Evolutionary conservation across 1,140 invertebrate species (phyloP), one percentile per base, ranked within the genome.

Genomic region (Scaptomyza hsui): DNA sequence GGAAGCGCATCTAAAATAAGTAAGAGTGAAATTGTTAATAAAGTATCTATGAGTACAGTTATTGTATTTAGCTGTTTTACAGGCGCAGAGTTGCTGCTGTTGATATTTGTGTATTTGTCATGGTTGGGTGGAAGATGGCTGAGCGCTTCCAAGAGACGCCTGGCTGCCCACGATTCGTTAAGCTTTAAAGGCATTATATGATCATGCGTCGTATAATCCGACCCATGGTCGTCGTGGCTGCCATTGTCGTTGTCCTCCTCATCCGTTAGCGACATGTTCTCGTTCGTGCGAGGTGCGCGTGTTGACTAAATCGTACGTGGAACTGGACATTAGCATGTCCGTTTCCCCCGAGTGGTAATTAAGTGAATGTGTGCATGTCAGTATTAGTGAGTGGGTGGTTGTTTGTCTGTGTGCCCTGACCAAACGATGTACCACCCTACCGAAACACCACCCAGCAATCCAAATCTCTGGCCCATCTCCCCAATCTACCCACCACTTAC

Each of bases 91-190:
- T 77, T 80, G 48, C 63, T 81, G 26, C 21, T 85, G 24, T 45
- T 51, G 26, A 29, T 29, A 9, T 9, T 29, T 9, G 7, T 7
- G 26, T 29, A 29, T 12, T 10, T 32, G 24, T 1, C 42, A 37
- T n/a, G 48, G 44, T 41, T 57, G 10, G 88, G 88, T 12, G 90
- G 90, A 47, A 91, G 52, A 10, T 89, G 76, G 47, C 80, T 85
- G 2, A 92, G 52, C 1, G 88, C 85, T 60, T 92, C 90, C 56
- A 92, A 57, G 3, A 93, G 68, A 16, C 92, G 92, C 69, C 92
- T 90, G 21, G 92, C 92, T n/a, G 92, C 92, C 93, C 93, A 94
- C 2, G 93, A 93, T 59, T 92, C 92, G 75, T 93, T 92, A 13
- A 92, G 89, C 75, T 94, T 92, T 35, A 93, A 71, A 2, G 93